Evolutionary conservation across 2,797 vertebrate genomes (phyloP), one percentile per base, ranked within the genome.

Genomic region (Pantherophis vulpinus): DNA sequence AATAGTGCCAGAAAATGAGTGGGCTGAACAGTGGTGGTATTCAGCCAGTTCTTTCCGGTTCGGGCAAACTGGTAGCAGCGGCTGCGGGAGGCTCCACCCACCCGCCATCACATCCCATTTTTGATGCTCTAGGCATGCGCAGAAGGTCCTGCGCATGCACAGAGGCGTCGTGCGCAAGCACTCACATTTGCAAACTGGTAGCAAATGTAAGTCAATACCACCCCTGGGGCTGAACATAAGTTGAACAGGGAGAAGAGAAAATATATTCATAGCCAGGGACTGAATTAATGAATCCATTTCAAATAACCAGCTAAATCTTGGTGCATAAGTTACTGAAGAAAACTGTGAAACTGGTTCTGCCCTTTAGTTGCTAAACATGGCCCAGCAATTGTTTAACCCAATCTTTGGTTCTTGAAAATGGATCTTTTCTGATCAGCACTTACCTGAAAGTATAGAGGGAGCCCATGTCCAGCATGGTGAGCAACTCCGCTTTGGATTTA

Each of bases 361-460:
- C 54, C 58, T 61, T 79, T 59, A 25, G n/a, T 54, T 86, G 47
- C 47, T 63, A 74, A 47, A 25, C 4, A 11, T 12, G 27, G 20
- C 5, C 32, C 25, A 55, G 51, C 9, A 86, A 18, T 54, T 47
- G 2, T 37, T 27, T 55, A 23, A 42, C 27, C 59, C 29, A 29
- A 54, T 6, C 25, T 25, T 12, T 79, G 12, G n/a, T 29, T 89
- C 91, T 86, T 89, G 59, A 60, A 1, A 27, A 0, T 25, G 13
- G 87, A 23, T 23, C 51, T 2, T n/a, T 37, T 7, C 27, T 51
- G 29, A 25, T 55, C 10, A 20, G 32, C 56, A 18, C 96, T 93
- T 97, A 99, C 99, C 99, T 99, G 98, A 99, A 99, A 96, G 99
- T 99, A 97, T 99, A 98, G 95, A 99, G 99, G 25, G 98, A 98